Percentiles rank a stretch among this genome's conserved stretches.
phyloP scores from a whole-genome alignment of 2,113 vertebrate genomes.

The Cyprinodon tularosa region DNA sequence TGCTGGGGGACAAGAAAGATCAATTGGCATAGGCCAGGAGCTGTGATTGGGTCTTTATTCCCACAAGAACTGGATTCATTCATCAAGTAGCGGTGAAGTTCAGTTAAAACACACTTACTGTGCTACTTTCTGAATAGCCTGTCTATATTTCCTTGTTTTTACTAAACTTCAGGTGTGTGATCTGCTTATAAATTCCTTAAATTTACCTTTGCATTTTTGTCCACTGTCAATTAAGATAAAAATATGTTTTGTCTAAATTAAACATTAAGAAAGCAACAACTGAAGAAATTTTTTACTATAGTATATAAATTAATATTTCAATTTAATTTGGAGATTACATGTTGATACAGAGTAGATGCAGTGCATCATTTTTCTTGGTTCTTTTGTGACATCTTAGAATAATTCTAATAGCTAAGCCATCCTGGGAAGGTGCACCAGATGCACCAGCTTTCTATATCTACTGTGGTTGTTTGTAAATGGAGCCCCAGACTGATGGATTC shows the following conservation, averaged over 20 bases:
- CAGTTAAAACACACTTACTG: slow-evolving; percentile 11
- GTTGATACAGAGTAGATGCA: too few relatives aligned
- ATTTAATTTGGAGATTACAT: too few relatives aligned
- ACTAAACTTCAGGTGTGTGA: slow-evolving; percentile 9
- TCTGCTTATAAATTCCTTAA: neutral
- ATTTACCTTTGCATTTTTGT: neutral
- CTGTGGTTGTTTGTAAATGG: neutral
- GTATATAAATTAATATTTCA: neutral
- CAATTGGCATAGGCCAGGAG: slow-evolving; percentile 42
- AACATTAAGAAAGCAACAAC: neutral
- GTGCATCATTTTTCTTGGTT: too few relatives aligned
- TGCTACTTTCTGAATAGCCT: slow-evolving; percentile 21
- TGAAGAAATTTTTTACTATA: neutral
- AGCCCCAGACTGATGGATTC: neutral
- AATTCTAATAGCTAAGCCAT: neutral
- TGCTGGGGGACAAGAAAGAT: slow-evolving; percentile 46
- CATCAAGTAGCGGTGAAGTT: slow-evolving; percentile 26
- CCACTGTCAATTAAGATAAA: neutral
- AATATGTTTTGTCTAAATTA: neutral
- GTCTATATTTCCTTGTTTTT: slow-evolving; percentile 1
- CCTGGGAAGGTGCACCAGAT: neutral
- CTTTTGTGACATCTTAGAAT: neutral
- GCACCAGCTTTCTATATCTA: neutral
- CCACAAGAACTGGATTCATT: slow-evolving; percentile 34
- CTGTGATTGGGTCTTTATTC: slow-evolving; percentile 35